These are phyloP conservation scores for Rhagium mordax DNA, from an alignment of 2,888 invertebrate species.

Conservation along the genomic window DNA sequence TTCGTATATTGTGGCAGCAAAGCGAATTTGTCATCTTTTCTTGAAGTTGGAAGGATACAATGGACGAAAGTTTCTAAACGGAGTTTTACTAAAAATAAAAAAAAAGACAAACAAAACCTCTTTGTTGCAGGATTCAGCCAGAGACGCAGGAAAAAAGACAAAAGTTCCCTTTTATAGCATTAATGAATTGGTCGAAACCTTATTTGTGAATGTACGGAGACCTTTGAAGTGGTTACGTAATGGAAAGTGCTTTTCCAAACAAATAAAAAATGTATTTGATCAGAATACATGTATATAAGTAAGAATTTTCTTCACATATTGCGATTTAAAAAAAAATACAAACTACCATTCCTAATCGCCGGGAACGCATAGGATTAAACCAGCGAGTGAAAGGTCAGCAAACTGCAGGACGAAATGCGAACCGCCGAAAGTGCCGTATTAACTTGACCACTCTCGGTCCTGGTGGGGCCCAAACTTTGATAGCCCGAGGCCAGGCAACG, in stretches of 20 bases:
- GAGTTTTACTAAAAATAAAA: constrained; percentile 1
- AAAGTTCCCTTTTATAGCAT: background rate
- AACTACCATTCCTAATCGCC: background rate
- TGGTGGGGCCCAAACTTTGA: constrained; percentile 34
- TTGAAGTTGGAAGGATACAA: constrained; percentile 9
- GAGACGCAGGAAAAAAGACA: background rate
- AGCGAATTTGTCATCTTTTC: constrained; percentile 23
- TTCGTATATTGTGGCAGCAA: constrained; percentile 5
- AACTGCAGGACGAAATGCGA: constrained; percentile 14
- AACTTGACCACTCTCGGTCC: constrained; percentile 25
- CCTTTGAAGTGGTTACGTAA: too few relatives aligned
- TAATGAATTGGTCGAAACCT: constrained; percentile 5
- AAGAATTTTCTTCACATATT: background rate
- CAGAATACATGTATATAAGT: too few relatives aligned
- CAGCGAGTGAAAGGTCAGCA: constrained; percentile 20
- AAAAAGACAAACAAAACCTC: background rate
- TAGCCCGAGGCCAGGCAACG: constrained; percentile 32
- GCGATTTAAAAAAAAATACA: background rate
- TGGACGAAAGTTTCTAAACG: constrained; percentile 20
- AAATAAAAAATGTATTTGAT: too few relatives aligned
- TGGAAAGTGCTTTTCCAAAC: too few relatives aligned
- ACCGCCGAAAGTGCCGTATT: constrained; percentile 19
- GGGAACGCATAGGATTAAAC: background rate
- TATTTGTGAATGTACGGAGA: background rate
- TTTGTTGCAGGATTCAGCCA: constrained; percentile 3